phyloP scores from a whole-genome alignment of 2,888 invertebrate species.

The Idaea dimidiata region DNA sequence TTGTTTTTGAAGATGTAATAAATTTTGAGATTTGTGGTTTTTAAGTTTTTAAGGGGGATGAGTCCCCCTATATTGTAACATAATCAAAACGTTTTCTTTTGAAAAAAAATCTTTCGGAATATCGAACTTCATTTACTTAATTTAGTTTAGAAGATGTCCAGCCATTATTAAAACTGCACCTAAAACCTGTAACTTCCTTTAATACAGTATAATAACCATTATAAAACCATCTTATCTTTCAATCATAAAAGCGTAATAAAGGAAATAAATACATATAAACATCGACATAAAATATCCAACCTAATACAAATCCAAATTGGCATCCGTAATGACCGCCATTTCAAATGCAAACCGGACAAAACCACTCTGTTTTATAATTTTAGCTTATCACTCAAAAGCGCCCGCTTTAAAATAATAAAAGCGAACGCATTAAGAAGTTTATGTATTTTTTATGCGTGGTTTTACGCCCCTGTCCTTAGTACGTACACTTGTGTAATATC shows the following conservation, averaged over 20 bases:
- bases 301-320: neutral
- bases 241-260: neutral
- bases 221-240: neutral
- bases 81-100: too few species aligned
- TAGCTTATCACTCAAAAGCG: neutral
- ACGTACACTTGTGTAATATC: slow-evolving; percentile 15
- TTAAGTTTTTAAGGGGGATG: too few species aligned
- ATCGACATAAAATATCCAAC: neutral
- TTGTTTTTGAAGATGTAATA: too few species aligned
- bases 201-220: neutral
- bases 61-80: too few species aligned
- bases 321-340: neutral
- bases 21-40: too few species aligned
- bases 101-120: neutral
- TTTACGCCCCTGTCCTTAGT: slow-evolving; percentile 13
- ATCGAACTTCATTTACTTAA: too few species aligned
- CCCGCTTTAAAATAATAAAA: slow-evolving; percentile 9
- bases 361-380: neutral
- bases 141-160: too few species aligned
- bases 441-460: neutral
- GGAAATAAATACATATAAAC: neutral
- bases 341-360: neutral
- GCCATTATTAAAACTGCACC: neutral
- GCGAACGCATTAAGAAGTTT: neutral
- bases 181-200: neutral